phyloP scores from a whole-genome alignment of 1,140 invertebrate species.

The Schlechtendalia chinensis region DNA sequence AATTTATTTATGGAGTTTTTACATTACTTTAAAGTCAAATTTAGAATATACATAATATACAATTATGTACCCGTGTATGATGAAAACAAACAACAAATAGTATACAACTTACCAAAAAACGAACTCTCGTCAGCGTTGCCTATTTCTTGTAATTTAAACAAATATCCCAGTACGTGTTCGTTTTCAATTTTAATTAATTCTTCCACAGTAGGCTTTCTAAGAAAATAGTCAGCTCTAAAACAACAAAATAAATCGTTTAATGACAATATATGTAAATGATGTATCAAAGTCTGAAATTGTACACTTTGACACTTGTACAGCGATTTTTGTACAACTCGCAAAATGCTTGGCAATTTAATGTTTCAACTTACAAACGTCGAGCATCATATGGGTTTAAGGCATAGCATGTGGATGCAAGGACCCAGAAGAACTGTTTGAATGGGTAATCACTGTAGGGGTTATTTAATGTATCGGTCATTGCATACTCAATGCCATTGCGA shows the following conservation, averaged over 20 bases:
- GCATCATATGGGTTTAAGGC: constrained; percentile 23
- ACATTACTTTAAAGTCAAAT: no score
- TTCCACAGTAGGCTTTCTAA: constrained; percentile 16
- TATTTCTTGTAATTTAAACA: constrained; percentile 23
- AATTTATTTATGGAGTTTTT: no score
- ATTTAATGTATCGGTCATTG: constrained; percentile 23
- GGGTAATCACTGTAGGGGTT: constrained; percentile 18
- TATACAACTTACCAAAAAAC: background rate
- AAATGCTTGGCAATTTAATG: background rate
- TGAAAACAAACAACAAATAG: background rate
- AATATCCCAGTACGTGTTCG: constrained; percentile 12
- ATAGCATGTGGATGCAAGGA: constrained; percentile 25
- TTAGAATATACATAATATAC: no score
- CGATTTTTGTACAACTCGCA: no score
- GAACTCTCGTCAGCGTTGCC: background rate
- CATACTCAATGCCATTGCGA: constrained; percentile 27
- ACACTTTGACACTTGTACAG: no score
- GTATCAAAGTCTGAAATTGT: no score
- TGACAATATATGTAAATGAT: no score
- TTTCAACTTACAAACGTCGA: constrained; percentile 35
- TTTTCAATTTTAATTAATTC: constrained; percentile 5
- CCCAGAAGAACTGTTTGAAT: constrained; percentile 38
- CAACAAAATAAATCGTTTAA: background rate
- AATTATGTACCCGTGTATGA: no score
- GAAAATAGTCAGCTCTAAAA: constrained; percentile 6